A percentile compares a stretch with the other conserved stretches of the same genome.
phyloP scores from a whole-genome alignment of 2,888 invertebrate genomes.

The Drosophila mimetica region DNA sequence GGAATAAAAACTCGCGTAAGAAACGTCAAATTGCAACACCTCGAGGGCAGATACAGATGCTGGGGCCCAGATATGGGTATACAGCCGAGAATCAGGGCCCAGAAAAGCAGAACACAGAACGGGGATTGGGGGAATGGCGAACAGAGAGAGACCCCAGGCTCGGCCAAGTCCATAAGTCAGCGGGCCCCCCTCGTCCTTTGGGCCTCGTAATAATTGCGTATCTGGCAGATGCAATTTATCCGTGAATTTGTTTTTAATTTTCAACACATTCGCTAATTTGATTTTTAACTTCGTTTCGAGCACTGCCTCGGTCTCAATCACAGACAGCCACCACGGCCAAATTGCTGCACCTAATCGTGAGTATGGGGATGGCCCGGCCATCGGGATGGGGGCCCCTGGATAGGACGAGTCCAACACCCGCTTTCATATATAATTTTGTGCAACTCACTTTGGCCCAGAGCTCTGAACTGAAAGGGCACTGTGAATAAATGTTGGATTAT shows the following conservation, averaged over 20 bases:
- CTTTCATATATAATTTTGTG: slow-evolving; percentile 80
- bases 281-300: slow-evolving; percentile 83
- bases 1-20: slow-evolving; percentile 81
- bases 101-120: slow-evolving; percentile 25
- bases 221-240: slow-evolving; percentile 84
- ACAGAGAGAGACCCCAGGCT: slow-evolving; percentile 30
- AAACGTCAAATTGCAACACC: slow-evolving; percentile 84
- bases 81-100: slow-evolving; percentile 9
- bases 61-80: not conserved
- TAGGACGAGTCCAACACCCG: slow-evolving; percentile 70
- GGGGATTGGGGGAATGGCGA: slow-evolving; percentile 19
- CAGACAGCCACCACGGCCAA: slow-evolving; percentile 71
- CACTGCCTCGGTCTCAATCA: slow-evolving; percentile 79
- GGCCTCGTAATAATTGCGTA: slow-evolving; percentile 82
- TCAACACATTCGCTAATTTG: slow-evolving; percentile 85
- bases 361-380: slow-evolving; percentile 42
- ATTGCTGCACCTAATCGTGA: slow-evolving; percentile 79
- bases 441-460: slow-evolving; percentile 68
- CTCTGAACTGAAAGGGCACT: slow-evolving; percentile 17
- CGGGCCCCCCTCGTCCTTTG: slow-evolving; percentile 27
- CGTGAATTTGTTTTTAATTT: slow-evolving; percentile 85
- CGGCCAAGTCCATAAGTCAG: slow-evolving; percentile 64
- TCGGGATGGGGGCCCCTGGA: slow-evolving; percentile 35
- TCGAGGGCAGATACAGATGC: slow-evolving; percentile 66
- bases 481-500: slow-evolving; percentile 2